Evolutionary conservation across 1,140 invertebrate genomes (phyloP), one percentile per base, ranked within the genome.

Genomic region (Bombus picipes): DNA sequence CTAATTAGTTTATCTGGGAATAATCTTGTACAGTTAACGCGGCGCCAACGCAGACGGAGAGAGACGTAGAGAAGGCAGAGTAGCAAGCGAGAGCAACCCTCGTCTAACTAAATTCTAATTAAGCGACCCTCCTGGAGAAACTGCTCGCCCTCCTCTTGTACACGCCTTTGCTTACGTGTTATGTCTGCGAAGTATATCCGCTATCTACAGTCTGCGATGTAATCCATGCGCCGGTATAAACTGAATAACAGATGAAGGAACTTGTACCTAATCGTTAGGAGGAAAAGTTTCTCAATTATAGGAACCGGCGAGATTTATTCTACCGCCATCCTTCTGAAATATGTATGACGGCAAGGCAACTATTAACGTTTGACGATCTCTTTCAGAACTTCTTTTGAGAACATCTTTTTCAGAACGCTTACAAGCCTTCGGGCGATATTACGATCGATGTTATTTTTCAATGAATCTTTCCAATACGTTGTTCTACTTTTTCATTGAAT

Each of bases 91-190:
- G 62, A 65, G 13, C 47, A 65, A 77, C 47, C 88, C 83, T 81
- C 82, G 88, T 89, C 90, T 82, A 89, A 90, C 87, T 91, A 90
- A 90, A 90, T 91, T 88, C 90, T 90, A 91, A 91, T 91, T 91
- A 91, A 91, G 85, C 89, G 86, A 86, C 85, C 87, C 86, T 80
- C 74, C 76, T 53, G 57, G 82, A 68, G 81, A 70, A 82, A 85
- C 81, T 59, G 75, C 53, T 85, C 86, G 32, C 34, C 71, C 62
- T 15, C 8, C 75, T 79, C 81, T 87, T 80, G 76, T 85, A 80
- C 81, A 83, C 71, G 75, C 73, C 82, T 85, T 80, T 59, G 82
- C 82, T 80, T 85, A 85, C 62, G 70, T 62, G 80, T 73, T 32
- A 47, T 72, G 80, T 81, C 72, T 77, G 80, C 73, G 18, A 80